phyloP scores from a whole-genome alignment of 2,888 invertebrate genomes.

The Isotomurus palustris region DNA sequence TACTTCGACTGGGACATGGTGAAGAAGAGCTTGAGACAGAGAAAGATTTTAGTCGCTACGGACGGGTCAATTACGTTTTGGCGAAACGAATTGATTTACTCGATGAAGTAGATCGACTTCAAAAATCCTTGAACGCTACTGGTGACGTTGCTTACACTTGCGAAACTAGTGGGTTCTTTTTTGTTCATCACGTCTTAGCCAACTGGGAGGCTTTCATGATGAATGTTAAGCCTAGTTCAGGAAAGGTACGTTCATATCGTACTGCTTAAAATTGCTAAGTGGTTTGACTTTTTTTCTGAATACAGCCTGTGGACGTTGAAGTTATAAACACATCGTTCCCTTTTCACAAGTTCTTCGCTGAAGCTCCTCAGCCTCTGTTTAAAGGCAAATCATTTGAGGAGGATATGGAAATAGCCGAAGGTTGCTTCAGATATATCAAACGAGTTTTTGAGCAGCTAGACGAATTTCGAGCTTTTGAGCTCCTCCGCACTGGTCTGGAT shows the following conservation, averaged over 20 bases:
- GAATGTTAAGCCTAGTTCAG: conserved; percentile 56
- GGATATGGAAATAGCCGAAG: conserved; percentile 82
- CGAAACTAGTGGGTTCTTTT: conserved; percentile 98
- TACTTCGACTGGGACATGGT: conserved; percentile 69
- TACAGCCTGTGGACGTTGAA: conserved; percentile 51
- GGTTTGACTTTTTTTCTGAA: conserved; percentile 7
- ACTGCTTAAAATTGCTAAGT: background rate
- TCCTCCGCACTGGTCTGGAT: conserved; percentile 85
- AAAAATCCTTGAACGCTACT: conserved; percentile 75
- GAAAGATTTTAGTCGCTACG: conserved; percentile 98
- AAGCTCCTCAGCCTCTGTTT: conserved; percentile 90
- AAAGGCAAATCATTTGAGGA: conserved; percentile 69
- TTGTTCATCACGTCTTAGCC: conserved; percentile 84
- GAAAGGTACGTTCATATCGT: conserved; percentile 48
- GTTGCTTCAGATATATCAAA: conserved; percentile 91
- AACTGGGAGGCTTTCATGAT: conserved; percentile 85
- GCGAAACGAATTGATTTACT: conserved; percentile 86
- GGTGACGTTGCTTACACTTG: conserved; percentile 94
- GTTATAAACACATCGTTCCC: conserved; percentile 79
- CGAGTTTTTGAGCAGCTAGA: conserved; percentile 95
- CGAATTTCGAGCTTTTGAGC: conserved; percentile 95
- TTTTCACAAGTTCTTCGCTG: conserved; percentile 86
- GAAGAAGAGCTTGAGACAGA: conserved; percentile 98
- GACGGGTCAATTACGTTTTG: conserved; percentile 95
- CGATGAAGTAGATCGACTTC: conserved; percentile 78